A percentile compares a stretch with the other conserved stretches of the same genome.
Evolutionary conservation across 2,113 vertebrate species (phyloP).

Genomic region (Microtus richardsoni): DNA sequence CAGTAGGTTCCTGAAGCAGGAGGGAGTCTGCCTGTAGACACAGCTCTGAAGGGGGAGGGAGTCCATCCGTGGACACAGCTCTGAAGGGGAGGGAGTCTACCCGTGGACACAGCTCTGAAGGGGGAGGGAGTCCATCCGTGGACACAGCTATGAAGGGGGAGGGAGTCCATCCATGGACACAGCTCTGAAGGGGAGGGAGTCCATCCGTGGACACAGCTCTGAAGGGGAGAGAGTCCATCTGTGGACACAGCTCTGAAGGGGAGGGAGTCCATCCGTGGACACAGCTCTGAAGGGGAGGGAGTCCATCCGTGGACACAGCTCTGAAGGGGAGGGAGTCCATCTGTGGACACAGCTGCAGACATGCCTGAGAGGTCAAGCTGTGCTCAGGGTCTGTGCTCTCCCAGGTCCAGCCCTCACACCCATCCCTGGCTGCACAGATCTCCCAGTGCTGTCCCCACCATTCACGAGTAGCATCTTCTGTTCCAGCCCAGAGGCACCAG

Average conservation of each 20-base stretch:
- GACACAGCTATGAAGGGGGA: not conserved
- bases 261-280: too few species aligned
- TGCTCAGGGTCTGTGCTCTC: rapidly evolving
- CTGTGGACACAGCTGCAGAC: not conserved
- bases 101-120: not conserved
- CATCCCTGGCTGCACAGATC: not conserved
- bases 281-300: too few species aligned
- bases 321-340: not conserved
- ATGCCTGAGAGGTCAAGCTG: not conserved
- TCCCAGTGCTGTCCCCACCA: not conserved
- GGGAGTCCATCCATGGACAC: not conserved
- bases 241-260: not conserved
- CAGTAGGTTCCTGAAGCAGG: not conserved
- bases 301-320: not conserved
- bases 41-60: not conserved
- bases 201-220: too few species aligned
- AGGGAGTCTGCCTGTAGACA: not conserved
- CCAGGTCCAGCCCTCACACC: not conserved
- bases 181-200: not conserved
- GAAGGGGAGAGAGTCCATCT: not conserved
- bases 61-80: not conserved
- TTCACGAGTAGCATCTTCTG: not conserved
- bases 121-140: not conserved
- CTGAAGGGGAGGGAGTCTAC: not conserved
- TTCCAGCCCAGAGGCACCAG: not conserved